Base-by-base conservation (phyloP, 1,140 invertebrate species). In the Procambarus clarkii region DNA sequence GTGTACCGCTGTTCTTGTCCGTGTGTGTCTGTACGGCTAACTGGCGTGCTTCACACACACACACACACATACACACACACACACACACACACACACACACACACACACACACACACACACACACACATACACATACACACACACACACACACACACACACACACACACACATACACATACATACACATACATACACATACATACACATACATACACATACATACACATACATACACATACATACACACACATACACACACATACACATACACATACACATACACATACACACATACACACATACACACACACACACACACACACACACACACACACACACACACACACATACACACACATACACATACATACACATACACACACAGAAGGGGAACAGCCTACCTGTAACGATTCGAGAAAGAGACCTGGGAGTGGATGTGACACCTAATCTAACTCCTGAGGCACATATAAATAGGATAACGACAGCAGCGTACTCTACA, bases 271-370 rank as follows among this genome's bases (percentile, higher is more conserved):
- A 77, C 74, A 77, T 24, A 77, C 24, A 77, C 74, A 77, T 24
- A 77, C 74, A 77, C 74, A 77, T 24, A 77, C 74, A 77, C 24
- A 77, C 74, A 77, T 21, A 77, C 74, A 77, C 24, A 77, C 74
- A 77, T 24, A 34, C 9, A 80, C 46, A 80, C 78, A 80, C 78
- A 80, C 78, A 80, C 78, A 80, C 78, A 80, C 46, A 80, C 44
- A 50, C 78, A 48, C 78, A 50, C 78, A 80, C 78, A 80, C 78
- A 80, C 78, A 80, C 78, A 80, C 78, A 80, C 78, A 80, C 78
- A 80, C 78, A 80, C 78, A 80, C 46, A 80, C 78, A 80, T 46
- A 80, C 44, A 50, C 78, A 80, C 44, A 50, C 78, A 80, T 9
- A 80, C 46, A 80, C 78, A 50, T 18, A 80, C 78, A 80, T 34